A percentile compares a stretch with the other conserved stretches of the same genome.
Conservation (phyloP, 2,888 invertebrate species). For the Myathropa florea region DNA sequence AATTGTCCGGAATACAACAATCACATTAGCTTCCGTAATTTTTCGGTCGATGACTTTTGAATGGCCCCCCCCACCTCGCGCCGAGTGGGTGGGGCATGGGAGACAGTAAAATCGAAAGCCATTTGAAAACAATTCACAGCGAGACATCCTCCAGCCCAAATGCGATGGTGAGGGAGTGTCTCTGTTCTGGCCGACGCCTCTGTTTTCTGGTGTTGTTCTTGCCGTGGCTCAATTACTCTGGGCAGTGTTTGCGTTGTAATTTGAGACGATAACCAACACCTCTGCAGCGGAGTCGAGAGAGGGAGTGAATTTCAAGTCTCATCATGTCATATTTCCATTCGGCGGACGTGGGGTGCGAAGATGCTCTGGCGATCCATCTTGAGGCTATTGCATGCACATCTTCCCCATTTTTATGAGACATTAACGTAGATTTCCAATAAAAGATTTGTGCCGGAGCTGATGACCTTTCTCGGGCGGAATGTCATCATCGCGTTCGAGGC, state of each 20-base stretch:
- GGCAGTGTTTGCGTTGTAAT: conserved; percentile 25
- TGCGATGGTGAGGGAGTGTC: background rate
- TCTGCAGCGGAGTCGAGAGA: background rate
- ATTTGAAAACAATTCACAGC: conserved; percentile 21
- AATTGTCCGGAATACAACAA: conserved; percentile 26
- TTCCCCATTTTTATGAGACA: conserved; percentile 20
- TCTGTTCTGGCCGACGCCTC: background rate
- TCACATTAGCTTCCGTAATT: conserved; percentile 58
- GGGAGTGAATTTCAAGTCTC: background rate
- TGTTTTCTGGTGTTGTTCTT: background rate
- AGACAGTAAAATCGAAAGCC: conserved; percentile 1
- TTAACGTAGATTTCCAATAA: conserved; percentile 30
- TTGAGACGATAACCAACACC: conserved; percentile 38
- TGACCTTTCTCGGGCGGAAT: conserved; percentile 2
- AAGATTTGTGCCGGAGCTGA: conserved; percentile 22
- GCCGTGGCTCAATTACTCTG: conserved; percentile 32
- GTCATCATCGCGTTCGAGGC: background rate
- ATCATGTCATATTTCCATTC: background rate
- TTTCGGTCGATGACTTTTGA: conserved; percentile 53
- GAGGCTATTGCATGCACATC: conserved; percentile 33
- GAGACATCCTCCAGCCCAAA: background rate
- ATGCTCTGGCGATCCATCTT: conserved; percentile 15
- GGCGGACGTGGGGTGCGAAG: background rate
- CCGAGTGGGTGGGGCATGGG: background rate
- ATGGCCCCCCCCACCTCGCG: conserved; percentile 7